phyloP scores from a whole-genome alignment of 2,888 invertebrate genomes.

The Caenorhabditis sp. region DNA sequence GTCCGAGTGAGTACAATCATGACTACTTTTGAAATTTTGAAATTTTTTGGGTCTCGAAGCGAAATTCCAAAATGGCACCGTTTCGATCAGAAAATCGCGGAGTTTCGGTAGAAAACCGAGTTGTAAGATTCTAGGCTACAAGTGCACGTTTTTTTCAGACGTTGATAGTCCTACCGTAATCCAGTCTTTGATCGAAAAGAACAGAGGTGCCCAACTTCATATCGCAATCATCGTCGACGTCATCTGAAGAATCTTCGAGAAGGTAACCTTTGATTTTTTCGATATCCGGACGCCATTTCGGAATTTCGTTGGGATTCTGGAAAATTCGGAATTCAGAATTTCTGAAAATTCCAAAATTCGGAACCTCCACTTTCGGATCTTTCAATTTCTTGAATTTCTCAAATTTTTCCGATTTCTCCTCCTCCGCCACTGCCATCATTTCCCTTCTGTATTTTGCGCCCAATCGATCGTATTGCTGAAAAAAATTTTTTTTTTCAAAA shows the following conservation, averaged over 20 bases:
- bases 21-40: too few relatives aligned
- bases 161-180: too few relatives aligned
- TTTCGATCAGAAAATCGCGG: too few relatives aligned
- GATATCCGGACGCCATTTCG: background rate
- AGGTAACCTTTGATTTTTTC: background rate
- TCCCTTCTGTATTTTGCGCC: background rate
- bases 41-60: too few relatives aligned
- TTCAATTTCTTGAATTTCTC: background rate
- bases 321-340: too few relatives aligned
- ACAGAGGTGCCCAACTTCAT: background rate
- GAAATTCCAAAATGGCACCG: too few relatives aligned
- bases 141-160: too few relatives aligned
- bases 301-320: background rate
- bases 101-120: too few relatives aligned
- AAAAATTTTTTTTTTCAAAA: too few relatives aligned
- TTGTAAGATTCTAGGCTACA: too few relatives aligned
- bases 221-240: background rate
- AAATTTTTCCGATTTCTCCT: conserved; percentile 1
- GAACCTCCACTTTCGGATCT: background rate
- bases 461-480: too few relatives aligned
- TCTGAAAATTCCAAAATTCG: background rate
- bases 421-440: background rate
- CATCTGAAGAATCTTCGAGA: background rate
- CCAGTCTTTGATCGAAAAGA: background rate
- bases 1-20: too few relatives aligned